Evolutionary conservation across 2,888 invertebrate species (phyloP).

Genomic region (Tipula vernalis): DNA sequence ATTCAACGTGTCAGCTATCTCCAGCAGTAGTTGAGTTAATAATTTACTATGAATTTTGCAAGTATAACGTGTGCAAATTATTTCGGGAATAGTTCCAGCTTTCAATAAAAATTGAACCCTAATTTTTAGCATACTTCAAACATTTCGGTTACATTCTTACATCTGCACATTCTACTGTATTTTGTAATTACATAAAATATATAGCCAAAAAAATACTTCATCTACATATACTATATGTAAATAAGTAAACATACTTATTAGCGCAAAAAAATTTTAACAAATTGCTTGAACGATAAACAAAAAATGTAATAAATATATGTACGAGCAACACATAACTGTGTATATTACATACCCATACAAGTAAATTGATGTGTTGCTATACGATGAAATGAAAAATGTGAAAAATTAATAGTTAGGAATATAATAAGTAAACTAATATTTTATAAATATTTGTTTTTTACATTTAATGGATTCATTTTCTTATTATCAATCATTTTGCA

Average conservation of each 20-base stretch:
- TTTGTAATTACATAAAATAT: background rate
- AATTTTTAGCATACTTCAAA: too few species aligned
- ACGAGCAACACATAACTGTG: background rate
- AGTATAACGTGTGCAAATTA: too few species aligned
- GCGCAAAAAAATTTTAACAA: background rate
- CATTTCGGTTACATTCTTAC: too few species aligned
- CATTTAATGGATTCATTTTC: background rate
- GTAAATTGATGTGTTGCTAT: background rate
- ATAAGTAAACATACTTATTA: background rate
- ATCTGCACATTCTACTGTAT: too few species aligned
- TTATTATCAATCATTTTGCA: background rate
- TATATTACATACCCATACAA: background rate
- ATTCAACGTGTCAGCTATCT: too few species aligned
- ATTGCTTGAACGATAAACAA: background rate
- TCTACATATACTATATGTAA: background rate
- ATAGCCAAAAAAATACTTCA: background rate
- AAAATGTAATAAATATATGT: background rate
- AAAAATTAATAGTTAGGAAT: background rate
- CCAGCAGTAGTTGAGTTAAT: too few species aligned
- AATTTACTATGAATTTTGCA: too few species aligned
- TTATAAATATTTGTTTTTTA: background rate
- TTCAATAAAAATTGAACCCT: too few species aligned
- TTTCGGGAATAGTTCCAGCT: too few species aligned
- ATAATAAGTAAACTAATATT: background rate
- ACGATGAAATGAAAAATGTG: background rate